Percentiles rank a stretch among this genome's conserved stretches.
These are phyloP conservation scores for Paguma larvata DNA, from an alignment of 2,797 vertebrate genomes.

Conservation along the genomic window DNA sequence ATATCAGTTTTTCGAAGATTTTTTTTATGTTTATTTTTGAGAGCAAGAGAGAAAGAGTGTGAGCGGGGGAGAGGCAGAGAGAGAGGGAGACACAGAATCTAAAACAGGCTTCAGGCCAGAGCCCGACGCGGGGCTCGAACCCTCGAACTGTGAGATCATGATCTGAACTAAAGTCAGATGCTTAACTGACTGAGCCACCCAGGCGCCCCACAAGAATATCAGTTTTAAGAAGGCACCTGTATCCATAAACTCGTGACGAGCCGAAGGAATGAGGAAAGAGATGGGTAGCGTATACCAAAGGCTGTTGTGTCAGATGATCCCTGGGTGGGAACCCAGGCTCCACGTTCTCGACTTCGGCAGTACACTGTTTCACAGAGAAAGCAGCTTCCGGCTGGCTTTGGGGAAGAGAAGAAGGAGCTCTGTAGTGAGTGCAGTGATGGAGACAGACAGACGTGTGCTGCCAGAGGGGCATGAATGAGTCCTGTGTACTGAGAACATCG, in stretches of 20 bases:
- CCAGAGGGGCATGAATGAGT: neutral
- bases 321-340: neutral
- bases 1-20: no score
- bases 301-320: neutral
- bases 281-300: no score
- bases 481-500: neutral
- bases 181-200: no score
- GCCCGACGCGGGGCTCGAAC: no score
- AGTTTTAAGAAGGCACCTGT: neutral
- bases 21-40: no score
- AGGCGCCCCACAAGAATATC: no score
- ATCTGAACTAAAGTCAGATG: no score
- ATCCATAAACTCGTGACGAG: neutral
- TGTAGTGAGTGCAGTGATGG: neutral
- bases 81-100: no score
- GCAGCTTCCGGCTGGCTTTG: neutral
- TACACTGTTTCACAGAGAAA: neutral
- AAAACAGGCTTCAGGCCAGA: no score
- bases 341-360: accelerated
- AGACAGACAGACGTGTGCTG: neutral
- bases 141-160: no score
- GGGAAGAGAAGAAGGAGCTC: neutral
- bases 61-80: no score
- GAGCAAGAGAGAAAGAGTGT: no score
- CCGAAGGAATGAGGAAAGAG: neutral